A percentile compares a stretch with the other conserved stretches of the same genome.
These are phyloP conservation scores for Clarias batrachus DNA, from an alignment of 2,113 vertebrate species.

Conservation along the genomic window DNA sequence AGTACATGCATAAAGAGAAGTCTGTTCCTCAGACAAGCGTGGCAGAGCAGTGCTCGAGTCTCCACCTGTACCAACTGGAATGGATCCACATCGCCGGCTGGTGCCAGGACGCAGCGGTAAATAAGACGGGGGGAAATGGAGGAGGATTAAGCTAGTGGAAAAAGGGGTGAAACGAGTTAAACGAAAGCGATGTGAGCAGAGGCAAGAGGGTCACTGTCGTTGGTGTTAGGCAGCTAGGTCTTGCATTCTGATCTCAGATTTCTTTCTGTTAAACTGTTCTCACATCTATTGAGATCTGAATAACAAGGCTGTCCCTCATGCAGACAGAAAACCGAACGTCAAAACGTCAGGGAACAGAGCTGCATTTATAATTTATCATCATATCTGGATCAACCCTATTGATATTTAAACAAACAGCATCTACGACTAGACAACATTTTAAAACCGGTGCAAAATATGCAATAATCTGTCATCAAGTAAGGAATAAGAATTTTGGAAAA, in stretches of 20 bases:
- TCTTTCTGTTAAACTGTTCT: conserved; percentile 21
- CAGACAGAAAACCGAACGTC: background rate
- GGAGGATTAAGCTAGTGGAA: conserved; percentile 18
- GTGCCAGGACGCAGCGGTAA: conserved; percentile 29
- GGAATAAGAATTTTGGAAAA: background rate
- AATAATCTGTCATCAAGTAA: background rate
- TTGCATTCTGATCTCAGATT: conserved; percentile 37
- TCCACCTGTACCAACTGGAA: conserved; percentile 53
- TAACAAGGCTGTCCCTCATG: background rate
- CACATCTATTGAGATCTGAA: background rate
- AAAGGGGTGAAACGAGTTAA: conserved; percentile 34
- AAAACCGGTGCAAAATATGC: background rate
- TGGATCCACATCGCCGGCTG: conserved; percentile 30
- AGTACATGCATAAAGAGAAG: conserved; percentile 44
- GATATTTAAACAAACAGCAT: background rate
- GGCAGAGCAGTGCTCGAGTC: conserved; percentile 26
- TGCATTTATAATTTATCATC: background rate
- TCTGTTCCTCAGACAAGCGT: conserved; percentile 47
- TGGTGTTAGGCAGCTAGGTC: conserved; percentile 5
- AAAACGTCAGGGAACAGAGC: background rate
- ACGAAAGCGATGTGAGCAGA: conserved; percentile 34
- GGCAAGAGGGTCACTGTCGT: conserved; percentile 19
- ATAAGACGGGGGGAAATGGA: conserved; percentile 16
- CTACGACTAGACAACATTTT: background rate
- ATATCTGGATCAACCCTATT: background rate